Percentiles rank a stretch among this genome's conserved stretches.
Evolutionary conservation across 1,140 invertebrate species (phyloP).

Genomic region (Eciton burchellii): DNA sequence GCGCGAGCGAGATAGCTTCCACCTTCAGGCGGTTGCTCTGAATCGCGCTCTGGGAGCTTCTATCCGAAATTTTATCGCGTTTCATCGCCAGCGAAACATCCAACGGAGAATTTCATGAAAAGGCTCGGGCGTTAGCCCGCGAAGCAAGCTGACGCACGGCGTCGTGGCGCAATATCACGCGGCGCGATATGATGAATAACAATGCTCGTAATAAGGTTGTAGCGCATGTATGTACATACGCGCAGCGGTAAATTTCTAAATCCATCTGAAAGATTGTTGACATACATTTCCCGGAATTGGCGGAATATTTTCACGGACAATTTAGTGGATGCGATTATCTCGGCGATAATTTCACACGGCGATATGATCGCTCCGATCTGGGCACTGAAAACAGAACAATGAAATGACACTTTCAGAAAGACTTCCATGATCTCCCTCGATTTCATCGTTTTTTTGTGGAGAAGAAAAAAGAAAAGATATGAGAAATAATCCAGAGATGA

Average conservation of each 20-base stretch:
- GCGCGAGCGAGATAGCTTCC: conserved; percentile 37
- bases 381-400: no score
- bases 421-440: no score
- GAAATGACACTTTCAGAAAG: no score
- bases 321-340: no score
- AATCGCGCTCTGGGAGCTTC: conserved; percentile 16
- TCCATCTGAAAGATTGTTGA: conserved; percentile 3
- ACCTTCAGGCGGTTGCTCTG: conserved; percentile 31
- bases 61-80: conserved; percentile 1
- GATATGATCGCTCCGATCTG: no score
- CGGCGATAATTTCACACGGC: no score
- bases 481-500: no score
- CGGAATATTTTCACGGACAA: no score
- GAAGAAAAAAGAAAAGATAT: no score
- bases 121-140: not conserved
- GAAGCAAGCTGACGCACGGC: not conserved
- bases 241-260: not conserved
- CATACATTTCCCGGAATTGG: not conserved
- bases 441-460: no score
- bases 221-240: not conserved
- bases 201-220: not conserved
- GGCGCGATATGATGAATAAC: not conserved
- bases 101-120: not conserved
- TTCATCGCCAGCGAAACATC: not conserved
- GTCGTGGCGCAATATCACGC: not conserved